phyloP scores from a whole-genome alignment of 1,140 invertebrate species.

The Drosophila burlai region DNA sequence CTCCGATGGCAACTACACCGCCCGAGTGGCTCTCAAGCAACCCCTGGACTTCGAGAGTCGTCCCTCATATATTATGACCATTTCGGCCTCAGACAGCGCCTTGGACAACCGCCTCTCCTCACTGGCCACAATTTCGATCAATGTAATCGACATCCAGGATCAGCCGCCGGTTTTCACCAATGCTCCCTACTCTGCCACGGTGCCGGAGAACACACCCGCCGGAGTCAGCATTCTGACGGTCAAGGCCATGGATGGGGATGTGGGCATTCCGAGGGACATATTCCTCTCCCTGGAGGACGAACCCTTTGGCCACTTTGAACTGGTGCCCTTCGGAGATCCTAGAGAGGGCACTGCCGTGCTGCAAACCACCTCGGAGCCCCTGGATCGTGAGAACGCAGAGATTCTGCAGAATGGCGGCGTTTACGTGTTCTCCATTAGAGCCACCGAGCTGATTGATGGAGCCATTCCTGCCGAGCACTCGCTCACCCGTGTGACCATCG shows the following conservation, averaged over 20 bases:
- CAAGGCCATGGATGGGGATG: conserved; percentile 91
- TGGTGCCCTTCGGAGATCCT: conserved; percentile 86
- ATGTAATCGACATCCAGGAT: conserved; percentile 92
- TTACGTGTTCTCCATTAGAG: conserved; percentile 90
- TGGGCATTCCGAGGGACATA: conserved; percentile 89
- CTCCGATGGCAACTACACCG: conserved; percentile 89
- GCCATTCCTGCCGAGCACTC: conserved; percentile 89
- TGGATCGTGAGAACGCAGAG: conserved; percentile 90
- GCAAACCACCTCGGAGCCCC: conserved; percentile 88
- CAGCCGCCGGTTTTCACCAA: conserved; percentile 92
- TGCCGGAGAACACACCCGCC: conserved; percentile 89
- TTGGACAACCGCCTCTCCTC: conserved; percentile 88
- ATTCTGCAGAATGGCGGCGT: conserved; percentile 92
- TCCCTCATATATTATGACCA: conserved; percentile 89
- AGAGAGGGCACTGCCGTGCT: conserved; percentile 87
- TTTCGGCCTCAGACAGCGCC: conserved; percentile 89
- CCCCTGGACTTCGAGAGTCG: conserved; percentile 91
- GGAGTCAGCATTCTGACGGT: conserved; percentile 89
- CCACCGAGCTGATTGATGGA: conserved; percentile 91
- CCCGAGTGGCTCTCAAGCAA: conserved; percentile 88
- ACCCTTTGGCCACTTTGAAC: conserved; percentile 89
- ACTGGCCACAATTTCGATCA: conserved; percentile 90
- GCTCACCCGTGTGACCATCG: conserved; percentile 90
- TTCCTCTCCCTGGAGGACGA: conserved; percentile 89
- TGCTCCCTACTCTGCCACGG: conserved; percentile 91